phyloP scores from a whole-genome alignment of 1,140 invertebrate genomes.

The Condylostylus longicornis region DNA sequence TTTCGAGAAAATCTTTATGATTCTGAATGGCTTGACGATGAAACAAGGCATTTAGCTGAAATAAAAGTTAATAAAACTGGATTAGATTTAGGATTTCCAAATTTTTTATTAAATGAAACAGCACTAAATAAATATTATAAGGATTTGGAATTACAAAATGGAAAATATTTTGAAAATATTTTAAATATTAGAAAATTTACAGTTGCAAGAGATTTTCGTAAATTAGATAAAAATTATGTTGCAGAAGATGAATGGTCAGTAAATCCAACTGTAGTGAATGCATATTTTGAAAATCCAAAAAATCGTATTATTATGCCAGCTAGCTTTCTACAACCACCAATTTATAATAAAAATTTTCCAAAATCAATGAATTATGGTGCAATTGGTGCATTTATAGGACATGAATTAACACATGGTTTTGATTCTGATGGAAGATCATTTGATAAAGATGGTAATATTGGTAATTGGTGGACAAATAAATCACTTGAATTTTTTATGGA shows the following conservation, averaged over 20 bases:
- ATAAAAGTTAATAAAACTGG: slow-evolving; percentile 38
- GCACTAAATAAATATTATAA: slow-evolving; percentile 39
- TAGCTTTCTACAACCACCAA: background rate
- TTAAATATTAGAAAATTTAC: slow-evolving; percentile 44
- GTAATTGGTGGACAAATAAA: slow-evolving; percentile 49
- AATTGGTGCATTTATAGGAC: slow-evolving; percentile 34
- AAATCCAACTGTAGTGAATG: background rate
- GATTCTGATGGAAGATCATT: slow-evolving; percentile 41
- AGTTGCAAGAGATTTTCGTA: slow-evolving; percentile 14
- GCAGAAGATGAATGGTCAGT: background rate
- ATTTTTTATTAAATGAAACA: slow-evolving; percentile 39
- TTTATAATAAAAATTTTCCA: background rate
- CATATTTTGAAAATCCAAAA: background rate
- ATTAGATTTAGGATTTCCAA: slow-evolving; percentile 40
- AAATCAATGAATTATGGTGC: background rate
- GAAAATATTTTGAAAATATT: slow-evolving; percentile 40
- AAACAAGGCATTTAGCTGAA: slow-evolving; percentile 37
- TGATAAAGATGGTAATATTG: slow-evolving; percentile 37
- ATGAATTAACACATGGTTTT: slow-evolving; percentile 49
- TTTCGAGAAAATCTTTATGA: slow-evolving; percentile 39
- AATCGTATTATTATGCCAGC: background rate
- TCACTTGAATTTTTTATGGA: slow-evolving; percentile 38
- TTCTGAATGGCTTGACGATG: slow-evolving; percentile 52
- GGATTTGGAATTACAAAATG: slow-evolving; percentile 36
- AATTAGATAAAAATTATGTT: background rate